phyloP scores from a whole-genome alignment of 2,113 vertebrate species.

The Pagrus major region DNA sequence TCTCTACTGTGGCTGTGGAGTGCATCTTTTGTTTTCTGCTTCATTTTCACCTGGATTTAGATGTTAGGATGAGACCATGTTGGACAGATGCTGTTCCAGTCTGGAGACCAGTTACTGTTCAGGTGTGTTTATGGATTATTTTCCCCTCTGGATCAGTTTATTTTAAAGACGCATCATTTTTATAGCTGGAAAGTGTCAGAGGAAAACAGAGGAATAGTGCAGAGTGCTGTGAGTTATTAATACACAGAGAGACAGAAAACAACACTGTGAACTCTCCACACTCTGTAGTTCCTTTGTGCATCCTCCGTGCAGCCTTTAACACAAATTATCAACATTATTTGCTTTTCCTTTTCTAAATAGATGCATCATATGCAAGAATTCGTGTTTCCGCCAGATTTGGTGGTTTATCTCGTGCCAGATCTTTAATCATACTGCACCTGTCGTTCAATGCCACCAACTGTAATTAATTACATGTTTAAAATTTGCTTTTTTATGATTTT shows the following conservation, averaged over 20 bases:
- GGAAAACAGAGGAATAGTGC: not conserved
- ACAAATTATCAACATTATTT: not conserved
- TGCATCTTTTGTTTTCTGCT: not conserved
- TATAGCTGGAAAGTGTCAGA: no score
- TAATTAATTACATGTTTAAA: not conserved
- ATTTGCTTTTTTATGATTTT: not conserved
- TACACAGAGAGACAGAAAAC: not conserved
- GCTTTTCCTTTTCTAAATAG: not conserved
- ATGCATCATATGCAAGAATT: not conserved
- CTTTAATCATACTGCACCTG: not conserved
- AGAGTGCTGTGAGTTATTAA: not conserved
- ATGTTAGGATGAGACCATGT: not conserved
- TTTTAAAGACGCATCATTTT: not conserved
- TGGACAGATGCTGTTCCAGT: not conserved
- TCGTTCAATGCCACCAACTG: not conserved
- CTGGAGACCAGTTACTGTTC: not conserved
- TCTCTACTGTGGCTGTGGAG: not conserved
- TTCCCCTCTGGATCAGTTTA: not conserved
- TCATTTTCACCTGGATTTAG: not conserved
- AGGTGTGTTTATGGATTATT: not conserved
- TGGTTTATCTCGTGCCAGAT: not conserved
- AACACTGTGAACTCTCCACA: not conserved
- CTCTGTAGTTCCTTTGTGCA: not conserved
- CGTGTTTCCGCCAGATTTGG: not conserved
- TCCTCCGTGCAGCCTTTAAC: not conserved